Base-by-base conservation (phyloP, 1,140 invertebrate genomes). In the Adelges cooleyi region DNA sequence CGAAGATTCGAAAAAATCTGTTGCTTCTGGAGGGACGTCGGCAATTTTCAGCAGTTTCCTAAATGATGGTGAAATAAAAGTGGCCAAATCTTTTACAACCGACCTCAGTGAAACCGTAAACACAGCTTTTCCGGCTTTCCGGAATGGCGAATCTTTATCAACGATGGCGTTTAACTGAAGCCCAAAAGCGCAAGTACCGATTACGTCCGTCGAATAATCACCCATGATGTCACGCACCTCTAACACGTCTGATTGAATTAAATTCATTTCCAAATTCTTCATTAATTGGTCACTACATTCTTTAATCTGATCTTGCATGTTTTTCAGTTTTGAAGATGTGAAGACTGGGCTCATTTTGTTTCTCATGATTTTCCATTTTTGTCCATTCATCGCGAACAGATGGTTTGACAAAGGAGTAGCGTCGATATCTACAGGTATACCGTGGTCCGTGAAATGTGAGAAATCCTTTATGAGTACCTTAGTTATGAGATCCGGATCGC, bases 311-410 rank as follows among this genome's bases (percentile, higher is more conserved):
- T 68, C 67, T n/a, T 81, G 80, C 77, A 82, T 81, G 0, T 68
- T 69, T 69, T 80, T 82, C 10, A 83, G 71, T 71, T 81, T 82
- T 4, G 75, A 77, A 0, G 80, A 76, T 1, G 80, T 80, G 67
- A 84, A 83, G 4, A 78, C 76, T 0, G 81, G 80, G 1, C 77
- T 77, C 3, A 84, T 62, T 62, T 79, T 79, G 0, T 72, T 68
- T 25, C 81, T 72, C 0, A 83, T 56, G 38, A 71, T 72, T 38
- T 74, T 76, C 82, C 81, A 84, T 67, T 76, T 69, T 17, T 77
- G 72, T 0, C 74, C 75, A 15, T 68, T 69, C n/a, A 79, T 66
- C 1, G 73, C 74, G 67, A 83, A 78, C 29, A 84, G 69, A 67
- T 81, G 77, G 5, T 77, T 76, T n/a, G 76, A 75, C 0, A 84